Evolutionary conservation across 2,888 invertebrate genomes (phyloP), one percentile per base, ranked within the genome.

Genomic region (Nomada flava): DNA sequence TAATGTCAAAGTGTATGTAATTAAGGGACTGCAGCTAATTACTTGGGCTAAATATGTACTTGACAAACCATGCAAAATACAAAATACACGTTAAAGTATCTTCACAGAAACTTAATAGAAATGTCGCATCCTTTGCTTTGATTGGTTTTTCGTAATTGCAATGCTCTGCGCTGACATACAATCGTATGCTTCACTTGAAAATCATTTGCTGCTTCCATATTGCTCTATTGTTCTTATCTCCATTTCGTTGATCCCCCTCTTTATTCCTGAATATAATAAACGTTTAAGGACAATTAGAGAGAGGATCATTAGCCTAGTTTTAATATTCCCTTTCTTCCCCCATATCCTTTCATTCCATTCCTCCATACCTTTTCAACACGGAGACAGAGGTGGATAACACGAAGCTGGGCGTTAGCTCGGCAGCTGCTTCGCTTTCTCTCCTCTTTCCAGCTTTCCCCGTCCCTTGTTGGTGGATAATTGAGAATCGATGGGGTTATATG

Each of bases 401-500:
- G 72, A 69, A 57, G 72, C 75, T 65, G 78, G 83, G 83, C 83
- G 83, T 83, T 83, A 82, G 83, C 84, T 76, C 60, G 26, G 52
- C 71, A 60, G 67, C 60, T 64, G 69, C 15, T 36, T 70, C 50
- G 62, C 65, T 68, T 73, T 63, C 18, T 50, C 63, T 57, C 63
- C 57, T 53, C 52, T 50, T 62, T 36, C 67, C 10, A 42, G 13
- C 53, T 59, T 59, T 70, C 74, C 50, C 59, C 53, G 73, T 74
- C 63, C 62, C 70, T 36, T 47, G 29, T 57, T 23, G 59, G 11
- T 47, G 75, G 79, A 84, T 86, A 86, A 86, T 86, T 86, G 86
- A 86, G 86, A 86, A 86, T 86, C 87, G 85, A 87, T 87, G 87
- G 73, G 76, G 76, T 87, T 84, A 83, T 76, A 77, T 53, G 74